Percentiles rank a stretch among this genome's conserved stretches.
These are phyloP conservation scores for Oryctolagus cuniculus DNA, from an alignment of 2,113 vertebrate species.

Conservation along the genomic window DNA sequence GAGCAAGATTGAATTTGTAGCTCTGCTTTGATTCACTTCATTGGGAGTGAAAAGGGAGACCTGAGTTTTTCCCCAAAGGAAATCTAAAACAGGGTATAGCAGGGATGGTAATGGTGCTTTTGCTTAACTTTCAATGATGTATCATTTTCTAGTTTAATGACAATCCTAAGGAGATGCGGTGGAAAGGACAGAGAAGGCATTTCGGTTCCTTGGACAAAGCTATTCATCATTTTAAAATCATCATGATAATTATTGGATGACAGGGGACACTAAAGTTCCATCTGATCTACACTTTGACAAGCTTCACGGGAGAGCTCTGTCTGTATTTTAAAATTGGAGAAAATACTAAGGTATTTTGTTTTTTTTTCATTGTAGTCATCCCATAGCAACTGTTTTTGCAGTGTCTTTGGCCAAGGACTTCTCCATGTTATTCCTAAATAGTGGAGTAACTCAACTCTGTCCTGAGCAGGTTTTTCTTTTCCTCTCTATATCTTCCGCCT, in stretches of 20 bases:
- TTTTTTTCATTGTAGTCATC: not conserved
- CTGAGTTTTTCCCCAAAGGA: conserved; percentile 61
- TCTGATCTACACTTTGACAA: not conserved
- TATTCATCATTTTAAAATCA: conserved; percentile 67
- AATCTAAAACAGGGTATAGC: conserved; percentile 64
- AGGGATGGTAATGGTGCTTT: conserved; percentile 54
- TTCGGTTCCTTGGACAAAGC: conserved; percentile 67
- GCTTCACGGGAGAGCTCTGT: not conserved
- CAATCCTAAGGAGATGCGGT: conserved; percentile 51
- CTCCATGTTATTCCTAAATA: conserved; percentile 15
- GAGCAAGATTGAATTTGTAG: conserved; percentile 59
- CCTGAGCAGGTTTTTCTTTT: not conserved
- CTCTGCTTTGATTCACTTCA: conserved; percentile 58
- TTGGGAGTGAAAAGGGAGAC: conserved; percentile 34
- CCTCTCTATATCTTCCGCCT: not conserved
- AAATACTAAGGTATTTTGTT: not conserved
- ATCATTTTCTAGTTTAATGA: conserved; percentile 73
- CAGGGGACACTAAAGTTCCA: not conserved
- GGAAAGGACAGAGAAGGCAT: conserved; percentile 27
- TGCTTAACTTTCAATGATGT: conserved; percentile 72
- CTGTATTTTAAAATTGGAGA: not conserved
- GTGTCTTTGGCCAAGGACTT: not conserved
- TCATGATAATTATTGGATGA: conserved; percentile 61
- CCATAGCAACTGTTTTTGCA: not conserved
- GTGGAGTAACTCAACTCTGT: not conserved